Evolutionary conservation across 2,113 vertebrate species (phyloP), one percentile per base, ranked within the genome.

Genomic region (Theropithecus gelada): DNA sequence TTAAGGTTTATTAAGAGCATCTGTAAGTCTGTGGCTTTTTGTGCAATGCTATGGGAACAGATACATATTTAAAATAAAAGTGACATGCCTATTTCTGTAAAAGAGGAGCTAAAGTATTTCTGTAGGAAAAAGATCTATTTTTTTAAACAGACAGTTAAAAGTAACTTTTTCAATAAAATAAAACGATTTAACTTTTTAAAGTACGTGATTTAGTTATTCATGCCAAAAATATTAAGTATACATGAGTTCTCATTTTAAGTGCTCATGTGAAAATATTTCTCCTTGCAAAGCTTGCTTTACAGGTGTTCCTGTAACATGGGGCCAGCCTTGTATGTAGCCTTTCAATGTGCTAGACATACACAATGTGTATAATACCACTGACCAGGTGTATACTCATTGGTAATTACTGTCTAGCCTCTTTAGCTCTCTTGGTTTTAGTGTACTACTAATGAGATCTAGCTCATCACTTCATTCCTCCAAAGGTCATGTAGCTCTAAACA

Each of bases 41-140:
- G 45, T 76, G 38, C 45, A 85, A 12, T 64, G 30, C 32, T 18
- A 70, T 75, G n/a, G 17, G 52, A 82, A 30, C 55, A 83, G 45
- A 48, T 22, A 22, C 3, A 50, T 73, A 84, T 94, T 93, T 95
- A 95, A 87, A 86, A 95, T 78, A 52, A 70, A 92, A 97, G 27
- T 25, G 45, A 90, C 61, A 88, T 30, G 8, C 0, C 17, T 57
- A 75, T 83, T 83, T 5, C 76, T 87, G 10, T 59, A 75, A 88
- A 81, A 88, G 9, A 95, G 16, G 23, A 88, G 16, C 11, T 81
- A 89, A 92, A 23, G 66, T 38, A 48, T 22, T 66, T 59, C 22
- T 20, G 91, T 88, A 72, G 82, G 22, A 52, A 86, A 92, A 94
- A 52, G 2, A 64, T 70, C n/a, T 78, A 6, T 5, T 40, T 25